These are phyloP conservation scores for Chrysodeixis includens DNA, from an alignment of 2,888 invertebrate species.

Conservation along the genomic window DNA sequence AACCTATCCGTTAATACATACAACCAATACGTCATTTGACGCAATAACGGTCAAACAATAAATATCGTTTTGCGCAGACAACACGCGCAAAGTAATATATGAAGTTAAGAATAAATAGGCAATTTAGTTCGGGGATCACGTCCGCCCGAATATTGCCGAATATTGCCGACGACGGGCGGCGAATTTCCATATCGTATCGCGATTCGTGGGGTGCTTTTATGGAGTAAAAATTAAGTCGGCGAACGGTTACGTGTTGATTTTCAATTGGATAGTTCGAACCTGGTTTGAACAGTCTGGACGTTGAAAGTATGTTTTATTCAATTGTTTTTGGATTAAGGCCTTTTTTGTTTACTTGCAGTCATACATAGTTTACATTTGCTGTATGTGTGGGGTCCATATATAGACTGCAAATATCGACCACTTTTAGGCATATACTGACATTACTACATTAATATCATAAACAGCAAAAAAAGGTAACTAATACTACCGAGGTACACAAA, in stretches of 20 bases:
- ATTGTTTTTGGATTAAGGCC: slow-evolving; percentile 46
- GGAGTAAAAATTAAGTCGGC: slow-evolving; percentile 88
- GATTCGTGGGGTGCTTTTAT: slow-evolving; percentile 87
- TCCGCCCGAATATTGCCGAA: slow-evolving; percentile 87
- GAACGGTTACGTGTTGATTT: slow-evolving; percentile 79
- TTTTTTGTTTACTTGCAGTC: slow-evolving; percentile 7
- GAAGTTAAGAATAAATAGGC: slow-evolving; percentile 90
- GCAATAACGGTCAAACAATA: slow-evolving; percentile 89
- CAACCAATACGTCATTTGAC: slow-evolving; percentile 87
- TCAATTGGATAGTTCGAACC: slow-evolving; percentile 75
- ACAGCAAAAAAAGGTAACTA: too few relatives aligned
- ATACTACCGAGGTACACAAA: too few relatives aligned
- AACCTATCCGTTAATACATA: slow-evolving; percentile 81
- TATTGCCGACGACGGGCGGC: slow-evolving; percentile 84
- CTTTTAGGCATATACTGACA: too few relatives aligned
- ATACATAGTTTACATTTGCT: not conserved
- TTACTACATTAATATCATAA: too few relatives aligned
- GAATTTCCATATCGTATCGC: slow-evolving; percentile 88
- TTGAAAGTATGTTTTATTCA: slow-evolving; percentile 33
- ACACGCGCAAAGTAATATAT: slow-evolving; percentile 90
- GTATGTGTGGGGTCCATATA: not conserved
- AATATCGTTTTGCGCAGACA: slow-evolving; percentile 89
- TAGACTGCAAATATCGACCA: slow-evolving; percentile 10
- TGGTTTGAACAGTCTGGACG: slow-evolving; percentile 59
- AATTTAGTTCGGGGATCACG: slow-evolving; percentile 88